Conservation (phyloP, 2,797 vertebrate species). For the Crocidura indochinensis region DNA sequence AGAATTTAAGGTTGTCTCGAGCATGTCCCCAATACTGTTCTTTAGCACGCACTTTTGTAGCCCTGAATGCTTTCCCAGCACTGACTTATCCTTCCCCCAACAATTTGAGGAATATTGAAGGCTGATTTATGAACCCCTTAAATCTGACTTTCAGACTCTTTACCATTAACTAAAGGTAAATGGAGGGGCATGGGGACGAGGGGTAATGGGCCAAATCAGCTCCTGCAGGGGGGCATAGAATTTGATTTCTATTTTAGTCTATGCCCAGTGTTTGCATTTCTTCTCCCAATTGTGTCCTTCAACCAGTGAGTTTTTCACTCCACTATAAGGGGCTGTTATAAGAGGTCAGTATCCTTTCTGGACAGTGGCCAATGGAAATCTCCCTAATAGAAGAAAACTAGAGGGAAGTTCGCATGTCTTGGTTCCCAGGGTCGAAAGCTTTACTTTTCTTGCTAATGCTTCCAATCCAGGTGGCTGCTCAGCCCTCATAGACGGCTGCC, state of each 20-base stretch:
- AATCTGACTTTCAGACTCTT: constrained; percentile 1
- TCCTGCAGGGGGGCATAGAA: not conserved
- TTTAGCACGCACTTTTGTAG: not conserved
- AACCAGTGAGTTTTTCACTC: constrained; percentile 17
- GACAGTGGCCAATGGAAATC: constrained; percentile 68
- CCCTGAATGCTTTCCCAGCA: not conserved
- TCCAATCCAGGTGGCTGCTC: constrained; percentile 78
- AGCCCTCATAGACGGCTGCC: constrained; percentile 64
- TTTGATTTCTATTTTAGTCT: constrained; percentile 54
- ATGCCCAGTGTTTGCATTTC: constrained; percentile 34
- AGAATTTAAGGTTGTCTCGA: not conserved
- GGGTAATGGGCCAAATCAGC: not conserved
- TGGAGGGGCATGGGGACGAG: not conserved
- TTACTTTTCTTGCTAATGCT: constrained; percentile 70
- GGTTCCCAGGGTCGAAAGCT: constrained; percentile 81
- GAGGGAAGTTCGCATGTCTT: constrained; percentile 63
- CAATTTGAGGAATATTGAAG: not conserved
- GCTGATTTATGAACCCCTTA: not conserved
- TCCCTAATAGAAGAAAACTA: constrained; percentile 66
- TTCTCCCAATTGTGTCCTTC: not conserved
- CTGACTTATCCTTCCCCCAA: constrained; percentile 38
- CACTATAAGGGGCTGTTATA: constrained; percentile 20
- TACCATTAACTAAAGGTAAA: not conserved
- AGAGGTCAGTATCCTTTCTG: constrained; percentile 68
- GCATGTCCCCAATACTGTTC: not conserved